Evolutionary conservation across 2,797 vertebrate species (phyloP).

Genomic region (Ataeniobius toweri): DNA sequence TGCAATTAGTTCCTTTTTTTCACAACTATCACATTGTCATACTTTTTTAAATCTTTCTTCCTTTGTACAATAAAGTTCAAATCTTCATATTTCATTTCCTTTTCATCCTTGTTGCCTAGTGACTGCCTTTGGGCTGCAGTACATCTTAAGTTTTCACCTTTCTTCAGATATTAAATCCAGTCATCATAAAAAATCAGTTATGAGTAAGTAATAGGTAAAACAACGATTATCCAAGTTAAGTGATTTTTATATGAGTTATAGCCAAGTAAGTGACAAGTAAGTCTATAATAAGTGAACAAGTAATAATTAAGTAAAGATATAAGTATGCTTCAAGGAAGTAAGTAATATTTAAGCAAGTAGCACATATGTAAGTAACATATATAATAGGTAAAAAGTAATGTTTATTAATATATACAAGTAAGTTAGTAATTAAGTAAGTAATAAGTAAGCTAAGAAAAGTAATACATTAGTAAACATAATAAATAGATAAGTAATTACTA

Average conservation of each 20-base stretch:
- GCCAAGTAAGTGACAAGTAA: no score
- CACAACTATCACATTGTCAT: background rate
- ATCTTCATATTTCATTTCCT: constrained; percentile 33
- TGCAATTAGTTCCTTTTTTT: constrained; percentile 4
- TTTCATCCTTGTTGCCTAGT: constrained; percentile 54
- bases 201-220: no score
- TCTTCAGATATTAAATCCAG: constrained; percentile 16
- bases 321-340: background rate
- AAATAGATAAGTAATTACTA: background rate
- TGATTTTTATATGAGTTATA: no score
- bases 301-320: background rate
- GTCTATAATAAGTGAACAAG: no score
- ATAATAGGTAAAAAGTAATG: no score
- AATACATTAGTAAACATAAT: background rate
- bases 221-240: no score
- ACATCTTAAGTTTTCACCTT: constrained; percentile 38
- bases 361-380: background rate
- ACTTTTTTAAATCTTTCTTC: constrained; percentile 10
- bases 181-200: no score
- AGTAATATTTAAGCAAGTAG: background rate
- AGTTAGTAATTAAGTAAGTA: background rate
- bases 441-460: background rate
- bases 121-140: constrained; percentile 40
- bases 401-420: no score
- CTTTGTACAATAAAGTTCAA: constrained; percentile 19